Base-by-base conservation (phyloP, 1,140 invertebrate genomes). In the Halotydeus destructor region DNA sequence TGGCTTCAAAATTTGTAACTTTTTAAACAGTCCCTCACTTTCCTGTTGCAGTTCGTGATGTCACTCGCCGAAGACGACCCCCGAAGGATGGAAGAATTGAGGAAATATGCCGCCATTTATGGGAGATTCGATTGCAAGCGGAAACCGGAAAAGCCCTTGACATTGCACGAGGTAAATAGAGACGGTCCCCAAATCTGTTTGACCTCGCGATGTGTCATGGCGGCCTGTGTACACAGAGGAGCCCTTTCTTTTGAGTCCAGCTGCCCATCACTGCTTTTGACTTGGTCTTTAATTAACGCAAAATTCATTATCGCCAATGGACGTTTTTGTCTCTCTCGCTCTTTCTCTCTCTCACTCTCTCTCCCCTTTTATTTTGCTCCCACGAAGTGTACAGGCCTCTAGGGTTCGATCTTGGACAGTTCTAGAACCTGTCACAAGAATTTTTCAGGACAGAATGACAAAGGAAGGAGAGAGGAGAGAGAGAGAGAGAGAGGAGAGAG, bases 81-180 rank as follows among this genome's bases (percentile, higher is more conserved):
- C 0, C 64, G 74, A 12, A 63, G 81, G 49, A 83, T 93, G 76
- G 82, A 94, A 40, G 78, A 86, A 57, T 83, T 96, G 48, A 70
- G 89, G 53, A 86, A 86, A 59, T 96, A 85, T 60, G 80, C 86
- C 12, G 84, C 86, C 11, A 96, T 97, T 54, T 97, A 96, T 58
- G 86, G 88, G 3, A 46, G 66, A 22, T 93, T 93, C 58, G 88
- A 96, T 59, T 91, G 86, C 54, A 94, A 94, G 59, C 66, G 89
- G 53, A 85, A 88, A 54, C 80, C 84, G 1, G 82, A 91, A 60
- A 94, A 94, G 59, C 85, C 86, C 1, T 66, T 97, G 36, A 94
- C 88, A 1, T 61, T 93, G 37, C 89, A 97, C 60, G 89, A 96
- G 69, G 84, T 81, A 50, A 53, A 51, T 44, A 32, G 9, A 4